Evolutionary conservation across 2,113 vertebrate genomes (phyloP).

Genomic region (Nematolebias whitei): DNA sequence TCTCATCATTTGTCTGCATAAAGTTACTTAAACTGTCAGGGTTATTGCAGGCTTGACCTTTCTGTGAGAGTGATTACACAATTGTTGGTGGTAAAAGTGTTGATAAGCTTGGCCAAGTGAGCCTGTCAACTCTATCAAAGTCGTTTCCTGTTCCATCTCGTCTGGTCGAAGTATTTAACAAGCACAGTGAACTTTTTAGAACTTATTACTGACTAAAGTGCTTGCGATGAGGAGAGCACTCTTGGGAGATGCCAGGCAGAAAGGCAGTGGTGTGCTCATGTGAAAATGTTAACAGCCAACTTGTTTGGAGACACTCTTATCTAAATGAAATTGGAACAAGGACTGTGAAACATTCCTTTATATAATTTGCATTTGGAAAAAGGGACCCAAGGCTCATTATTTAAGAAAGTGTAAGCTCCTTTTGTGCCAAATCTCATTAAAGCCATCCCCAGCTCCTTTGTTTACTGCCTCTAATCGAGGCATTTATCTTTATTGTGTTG

Average conservation of each 20-base stretch:
- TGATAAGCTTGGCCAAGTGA: conserved; percentile 36
- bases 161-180: conserved; percentile 73
- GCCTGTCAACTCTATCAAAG: conserved; percentile 52
- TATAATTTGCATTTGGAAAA: conserved; percentile 81
- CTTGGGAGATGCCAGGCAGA: conserved; percentile 65
- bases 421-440: conserved; percentile 83
- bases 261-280: conserved; percentile 79
- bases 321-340: conserved; percentile 83
- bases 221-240: conserved; percentile 58
- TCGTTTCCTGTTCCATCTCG: conserved; percentile 50
- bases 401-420: conserved; percentile 83
- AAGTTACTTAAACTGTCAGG: conserved; percentile 16
- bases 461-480: conserved; percentile 82
- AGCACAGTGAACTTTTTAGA: conserved; percentile 76
- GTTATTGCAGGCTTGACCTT: conserved; percentile 45
- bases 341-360: conserved; percentile 79
- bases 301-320: conserved; percentile 80
- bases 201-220: conserved; percentile 75
- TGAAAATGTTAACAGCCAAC: conserved; percentile 81
- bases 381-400: conserved; percentile 79
- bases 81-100: conserved; percentile 56
- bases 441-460: conserved; percentile 77
- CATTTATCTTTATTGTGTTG: conserved; percentile 84
- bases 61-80: conserved; percentile 39
- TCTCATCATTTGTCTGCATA: conserved; percentile 24